Evolutionary conservation across 2,797 vertebrate species (phyloP), one percentile per base, ranked within the genome.

Genomic region (Propithecus deckenii): DNA sequence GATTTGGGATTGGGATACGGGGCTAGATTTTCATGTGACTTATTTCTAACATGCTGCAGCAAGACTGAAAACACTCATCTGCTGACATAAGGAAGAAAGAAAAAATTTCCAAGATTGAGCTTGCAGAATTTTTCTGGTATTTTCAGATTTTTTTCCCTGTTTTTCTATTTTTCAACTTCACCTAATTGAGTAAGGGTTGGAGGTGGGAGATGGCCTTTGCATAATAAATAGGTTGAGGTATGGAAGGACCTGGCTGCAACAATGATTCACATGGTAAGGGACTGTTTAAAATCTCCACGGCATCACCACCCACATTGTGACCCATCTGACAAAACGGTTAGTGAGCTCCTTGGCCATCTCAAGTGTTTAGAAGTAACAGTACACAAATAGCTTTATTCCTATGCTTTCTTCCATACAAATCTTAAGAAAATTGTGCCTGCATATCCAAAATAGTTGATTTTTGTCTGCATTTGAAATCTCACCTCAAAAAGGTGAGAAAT

Each of bases 201-300:
- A 38, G 90, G 86, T 50, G 74, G 55, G n/a, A 55, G 2, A n/a
- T 74, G 89, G 67, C n/a, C 86, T 4, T 74, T 97, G 0, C 52
- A 61, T 93, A 94, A 71, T 75, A 95, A 94, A 43, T 90, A 81
- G 72, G 13, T 78, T 93, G 69, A 97, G 55, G 63, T 96, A 28
- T 94, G 87, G 25, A 76, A 96, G 61, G 85, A 95, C 91, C 20
- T 7, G 96, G 75, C 89, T 85, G 3, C 95, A 96, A 96, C 86
- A 97, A 98, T 99, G 98, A 98, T 98, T 96, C 50, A 30, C 95
- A 63, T 97, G 57, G 96, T 99, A 81, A 98, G 98, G 84, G 83
- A 98, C 96, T 99, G 98, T 98, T 98, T 99, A 96, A 98, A 96
- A 98, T 98, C 98, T 86, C 97, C 79, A 80, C 67, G 50, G 94